Base-by-base conservation (phyloP, 2,113 vertebrate genomes). In the Callionymus lyra region DNA sequence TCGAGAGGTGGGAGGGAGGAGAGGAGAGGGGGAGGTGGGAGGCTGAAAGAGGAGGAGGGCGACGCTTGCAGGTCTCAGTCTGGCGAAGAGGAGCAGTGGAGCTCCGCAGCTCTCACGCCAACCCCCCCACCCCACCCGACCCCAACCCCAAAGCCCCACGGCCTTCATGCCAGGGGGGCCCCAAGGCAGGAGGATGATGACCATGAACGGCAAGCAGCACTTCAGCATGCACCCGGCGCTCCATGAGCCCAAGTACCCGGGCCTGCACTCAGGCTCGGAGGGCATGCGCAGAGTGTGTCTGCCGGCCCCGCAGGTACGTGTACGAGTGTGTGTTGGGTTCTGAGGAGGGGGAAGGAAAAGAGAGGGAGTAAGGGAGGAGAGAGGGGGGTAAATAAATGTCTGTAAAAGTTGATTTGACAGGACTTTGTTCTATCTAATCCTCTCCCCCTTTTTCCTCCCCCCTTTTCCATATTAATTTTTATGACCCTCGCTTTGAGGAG, bases 381-480 rank as follows among this genome's bases (percentile, higher is more conserved):
- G n/a, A 10, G 27, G 31, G 42, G 38, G n/a, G 32, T 12, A 19
- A 12, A 48, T 38, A 15, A 27, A 15, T 69, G 56, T 66, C 54
- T 65, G 69, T 72, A 70, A 78, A 78, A 54, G 76, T 27, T 71
- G 63, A 74, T 72, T 70, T 77, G 76, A 82, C 71, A 77, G 63
- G 73, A 82, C 77, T 79, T 80, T 76, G 76, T 76, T 82, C 60
- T 70, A 54, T 63, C 41, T 32, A 5, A 59, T 80, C 60, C 38
- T 1, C 47, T 33, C 65, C 60, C 68, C 59, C 67, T 55, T 70
- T 36, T 42, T 52, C 58, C 52, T 21, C 38, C 38, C 31, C 50
- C 34, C 51, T 80, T 82, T 86, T 89, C 81, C 85, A 83, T 89
- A 93, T 95, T 84, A 94, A 96, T 97, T 93, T 97, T 96, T 91